Percentiles rank a stretch among this genome's conserved stretches.
These are phyloP conservation scores for Sparidentex hasta DNA, from an alignment of 2,797 vertebrate genomes.

Conservation along the genomic window DNA sequence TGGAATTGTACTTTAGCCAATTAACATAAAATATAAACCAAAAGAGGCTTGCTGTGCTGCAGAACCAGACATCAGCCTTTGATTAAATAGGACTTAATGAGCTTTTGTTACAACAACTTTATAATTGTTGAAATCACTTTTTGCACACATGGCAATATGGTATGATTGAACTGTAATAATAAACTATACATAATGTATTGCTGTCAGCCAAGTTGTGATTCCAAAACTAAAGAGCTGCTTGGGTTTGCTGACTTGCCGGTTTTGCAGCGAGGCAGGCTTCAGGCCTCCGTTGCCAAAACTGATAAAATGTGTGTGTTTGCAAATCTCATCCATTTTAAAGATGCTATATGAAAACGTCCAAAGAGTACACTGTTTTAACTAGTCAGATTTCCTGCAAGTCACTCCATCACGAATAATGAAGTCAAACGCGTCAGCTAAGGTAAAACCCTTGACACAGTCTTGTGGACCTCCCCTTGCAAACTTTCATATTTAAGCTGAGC, in stretches of 20 bases:
- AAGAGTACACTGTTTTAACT: background rate
- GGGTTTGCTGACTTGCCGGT: conserved; percentile 55
- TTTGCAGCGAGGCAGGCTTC: conserved; percentile 10
- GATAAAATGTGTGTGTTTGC: conserved; percentile 29
- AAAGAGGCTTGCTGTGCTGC: conserved; percentile 1
- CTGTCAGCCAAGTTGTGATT: conserved; percentile 39
- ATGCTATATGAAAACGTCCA: conserved; percentile 13
- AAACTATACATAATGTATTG: conserved; percentile 23
- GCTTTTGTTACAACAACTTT: conserved; percentile 1
- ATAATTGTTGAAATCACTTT: conserved; percentile 21
- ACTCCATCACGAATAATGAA: conserved; percentile 16
- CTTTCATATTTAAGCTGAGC: conserved; percentile 35
- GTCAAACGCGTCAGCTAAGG: conserved; percentile 1
- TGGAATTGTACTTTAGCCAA: conserved; percentile 32
- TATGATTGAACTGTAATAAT: conserved; percentile 34
- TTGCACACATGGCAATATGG: conserved; percentile 16
- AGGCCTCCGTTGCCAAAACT: conserved; percentile 36
- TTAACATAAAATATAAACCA: conserved; percentile 26
- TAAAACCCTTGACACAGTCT: conserved; percentile 21
- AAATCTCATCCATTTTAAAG: conserved; percentile 44
- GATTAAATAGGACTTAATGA: conserved; percentile 12
- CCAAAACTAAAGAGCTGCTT: conserved; percentile 32
- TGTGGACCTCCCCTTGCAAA: conserved; percentile 17
- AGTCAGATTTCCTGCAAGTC: conserved; percentile 31
- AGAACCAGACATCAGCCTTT: conserved; percentile 13